Conservation (phyloP, 1,140 invertebrate species). For the Frieseomelitta varia region DNA sequence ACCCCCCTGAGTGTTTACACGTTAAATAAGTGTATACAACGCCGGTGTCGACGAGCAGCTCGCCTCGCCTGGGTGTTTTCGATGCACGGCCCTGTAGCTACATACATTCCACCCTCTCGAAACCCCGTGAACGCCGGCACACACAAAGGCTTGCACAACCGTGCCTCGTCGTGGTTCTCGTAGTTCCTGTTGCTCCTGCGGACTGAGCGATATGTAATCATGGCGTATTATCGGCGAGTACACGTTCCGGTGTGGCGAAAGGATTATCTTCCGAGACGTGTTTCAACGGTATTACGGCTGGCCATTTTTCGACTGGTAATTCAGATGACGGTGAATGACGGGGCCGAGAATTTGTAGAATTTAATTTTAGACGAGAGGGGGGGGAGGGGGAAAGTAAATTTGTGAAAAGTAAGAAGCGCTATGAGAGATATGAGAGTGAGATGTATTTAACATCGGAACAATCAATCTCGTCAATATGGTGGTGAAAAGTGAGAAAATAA, state of each 20-base stretch:
- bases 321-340: too few relatives aligned
- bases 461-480: too few relatives aligned
- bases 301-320: not conserved
- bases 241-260: not conserved
- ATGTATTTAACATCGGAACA: too few relatives aligned
- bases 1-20: slow-evolving; percentile 72
- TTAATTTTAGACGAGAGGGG: too few relatives aligned
- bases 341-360: too few relatives aligned
- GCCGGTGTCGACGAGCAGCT: slow-evolving; percentile 43
- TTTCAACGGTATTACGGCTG: not conserved
- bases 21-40: slow-evolving; percentile 73
- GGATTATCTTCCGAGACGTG: not conserved
- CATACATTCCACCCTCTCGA: slow-evolving; percentile 8
- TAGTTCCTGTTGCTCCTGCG: slow-evolving; percentile 15
- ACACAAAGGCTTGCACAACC: not conserved
- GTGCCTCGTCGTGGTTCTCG: not conserved
- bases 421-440: too few relatives aligned
- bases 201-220: not conserved
- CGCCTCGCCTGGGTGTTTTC: slow-evolving; percentile 47
- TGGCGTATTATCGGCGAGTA: not conserved
- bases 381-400: too few relatives aligned
- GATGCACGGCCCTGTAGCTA: slow-evolving; percentile 16
- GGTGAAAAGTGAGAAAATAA: too few relatives aligned
- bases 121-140: not conserved
- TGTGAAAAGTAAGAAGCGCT: too few relatives aligned